Evolutionary conservation across 2,888 invertebrate genomes (phyloP), one percentile per base, ranked within the genome.

Genomic region (Lasioglossum morio): DNA sequence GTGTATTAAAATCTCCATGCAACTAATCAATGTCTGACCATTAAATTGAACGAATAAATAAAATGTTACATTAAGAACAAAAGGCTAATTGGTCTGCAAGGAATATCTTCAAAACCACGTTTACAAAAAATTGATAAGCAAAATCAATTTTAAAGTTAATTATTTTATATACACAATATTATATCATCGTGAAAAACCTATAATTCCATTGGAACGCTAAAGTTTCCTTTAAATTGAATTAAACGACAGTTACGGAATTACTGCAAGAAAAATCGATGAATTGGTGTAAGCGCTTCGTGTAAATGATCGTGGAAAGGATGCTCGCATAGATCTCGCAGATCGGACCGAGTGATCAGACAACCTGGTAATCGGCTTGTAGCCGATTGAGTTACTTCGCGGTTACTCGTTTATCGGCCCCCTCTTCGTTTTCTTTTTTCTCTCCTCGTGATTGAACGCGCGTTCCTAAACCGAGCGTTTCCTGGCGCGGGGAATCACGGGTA

Each of bases 281-380:
- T 72, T 53, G 60, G 75, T 57, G 78, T 66, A 81, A 72, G 81
- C n/a, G 82, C 78, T 60, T 46, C 86, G 57, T 46, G 81, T 48
- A 30, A 23, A 69, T 57, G 77, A 85, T 81, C 72, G 48, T 16
- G 69, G 57, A 53, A 69, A 75, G 46, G 70, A 79, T 79, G 74
- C 72, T 66, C 76, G 78, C 37, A 48, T 73, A 48, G 79, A 72
- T 70, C 73, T 81, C 27, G 72, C 48, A 46, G 78, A 72, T 30
- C 74, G 69, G 79, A 53, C 27, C 60, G 87, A 84, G 84, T 16
- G 80, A 84, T 87, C 81, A 53, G 69, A 77, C 87, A 80, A 75
- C 72, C 86, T 87, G 75, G 87, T 87, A 84, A 87, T 87, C 79
- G 81, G 84, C 77, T 86, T 84, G 87, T 73, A 79, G 78, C 48